Percentiles rank a stretch among this genome's conserved stretches.
Conservation (phyloP, 1,140 invertebrate genomes). For the Hylaeus anthracinus region DNA sequence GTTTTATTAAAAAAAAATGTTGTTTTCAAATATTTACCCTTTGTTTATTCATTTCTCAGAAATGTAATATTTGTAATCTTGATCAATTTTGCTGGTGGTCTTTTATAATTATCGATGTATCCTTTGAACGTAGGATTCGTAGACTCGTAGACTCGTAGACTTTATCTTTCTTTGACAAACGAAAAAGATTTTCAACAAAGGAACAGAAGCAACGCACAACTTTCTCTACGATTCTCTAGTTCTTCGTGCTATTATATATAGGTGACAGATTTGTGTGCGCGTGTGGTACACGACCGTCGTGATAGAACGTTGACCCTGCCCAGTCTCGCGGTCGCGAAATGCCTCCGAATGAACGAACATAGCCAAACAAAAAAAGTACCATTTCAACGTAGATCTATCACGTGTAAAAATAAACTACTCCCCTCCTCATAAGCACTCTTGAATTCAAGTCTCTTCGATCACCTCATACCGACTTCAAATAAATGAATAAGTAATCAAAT, state of each 20-base stretch:
- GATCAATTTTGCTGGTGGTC: too few species aligned
- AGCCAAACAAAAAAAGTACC: background rate
- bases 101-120: background rate
- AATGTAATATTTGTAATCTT: too few species aligned
- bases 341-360: conserved; percentile 31
- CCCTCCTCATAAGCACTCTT: too few species aligned
- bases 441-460: too few species aligned
- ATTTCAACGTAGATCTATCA: background rate
- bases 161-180: background rate
- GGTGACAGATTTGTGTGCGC: conserved; percentile 14
- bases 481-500: background rate
- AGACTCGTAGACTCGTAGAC: background rate
- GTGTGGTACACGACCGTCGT: conserved; percentile 37
- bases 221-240: conserved; percentile 13
- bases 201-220: conserved; percentile 3
- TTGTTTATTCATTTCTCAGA: too few species aligned
- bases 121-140: too few species aligned
- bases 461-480: too few species aligned
- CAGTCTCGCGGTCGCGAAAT: conserved; percentile 37
- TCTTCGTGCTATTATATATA: background rate
- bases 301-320: conserved; percentile 57
- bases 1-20: too few species aligned
- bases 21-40: too few species aligned
- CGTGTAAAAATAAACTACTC: background rate
- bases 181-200: background rate